phyloP scores from a whole-genome alignment of 2,888 invertebrate genomes.

The Erebia ligea region DNA sequence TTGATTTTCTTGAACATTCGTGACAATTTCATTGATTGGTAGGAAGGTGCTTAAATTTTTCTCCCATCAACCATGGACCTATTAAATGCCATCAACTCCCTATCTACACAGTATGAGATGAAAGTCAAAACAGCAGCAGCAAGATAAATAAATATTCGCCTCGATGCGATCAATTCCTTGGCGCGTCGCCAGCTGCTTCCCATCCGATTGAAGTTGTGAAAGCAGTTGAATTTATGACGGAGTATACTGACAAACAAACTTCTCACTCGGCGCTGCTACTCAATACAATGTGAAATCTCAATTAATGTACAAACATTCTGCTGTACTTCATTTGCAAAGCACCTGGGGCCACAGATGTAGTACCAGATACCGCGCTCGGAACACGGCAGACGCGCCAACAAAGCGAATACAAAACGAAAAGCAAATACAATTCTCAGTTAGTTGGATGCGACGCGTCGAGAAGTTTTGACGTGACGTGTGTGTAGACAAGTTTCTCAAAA shows the following conservation, averaged over 20 bases:
- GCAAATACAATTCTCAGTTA: too few species aligned
- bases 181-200: slow-evolving; percentile 49
- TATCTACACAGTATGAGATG: not conserved
- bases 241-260: not conserved
- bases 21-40: too few species aligned
- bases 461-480: too few species aligned
- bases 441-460: too few species aligned
- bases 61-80: not conserved
- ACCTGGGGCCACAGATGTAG: too few species aligned
- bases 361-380: too few species aligned
- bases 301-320: too few species aligned
- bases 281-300: not conserved
- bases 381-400: too few species aligned
- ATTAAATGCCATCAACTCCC: not conserved
- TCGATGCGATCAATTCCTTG: slow-evolving; percentile 48
- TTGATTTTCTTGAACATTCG: not conserved
- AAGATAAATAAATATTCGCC: slow-evolving; percentile 29
- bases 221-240: slow-evolving; percentile 13
- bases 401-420: too few species aligned
- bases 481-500: too few species aligned
- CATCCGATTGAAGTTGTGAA: slow-evolving; percentile 21
- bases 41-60: too few species aligned
- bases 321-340: too few species aligned
- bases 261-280: not conserved
- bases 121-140: slow-evolving; percentile 14